Percentiles rank a stretch among this genome's conserved stretches.
phyloP scores from a whole-genome alignment of 2,113 vertebrate species.

The human (Homo sapiens) region DNA sequence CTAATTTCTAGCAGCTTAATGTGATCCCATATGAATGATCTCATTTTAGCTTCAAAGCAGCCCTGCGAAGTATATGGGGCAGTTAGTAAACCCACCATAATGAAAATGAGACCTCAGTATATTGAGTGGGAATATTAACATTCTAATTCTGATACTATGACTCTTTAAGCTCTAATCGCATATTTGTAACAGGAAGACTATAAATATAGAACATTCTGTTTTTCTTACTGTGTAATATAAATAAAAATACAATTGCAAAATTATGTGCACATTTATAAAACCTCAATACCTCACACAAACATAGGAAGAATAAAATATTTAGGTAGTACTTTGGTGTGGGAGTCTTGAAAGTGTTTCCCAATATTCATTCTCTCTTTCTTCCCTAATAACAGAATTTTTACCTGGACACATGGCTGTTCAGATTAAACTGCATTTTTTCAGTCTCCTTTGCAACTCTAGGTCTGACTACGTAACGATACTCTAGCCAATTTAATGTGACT shows the following conservation, averaged over 20 bases:
- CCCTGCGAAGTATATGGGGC: not conserved
- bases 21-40: not conserved
- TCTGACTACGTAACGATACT: not conserved
- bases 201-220: not conserved
- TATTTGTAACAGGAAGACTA: conserved; percentile 22
- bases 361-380: not conserved
- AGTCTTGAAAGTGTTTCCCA: conserved; percentile 15
- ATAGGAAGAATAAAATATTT: conserved; percentile 11
- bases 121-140: not conserved
- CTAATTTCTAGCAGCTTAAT: conserved; percentile 18
- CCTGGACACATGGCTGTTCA: not conserved
- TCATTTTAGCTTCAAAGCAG: conserved; percentile 9
- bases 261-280: not conserved
- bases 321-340: not conserved
- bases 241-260: conserved; percentile 46
- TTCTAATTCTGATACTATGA: not conserved
- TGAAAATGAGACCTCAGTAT: not conserved
- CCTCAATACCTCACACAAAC: not conserved
- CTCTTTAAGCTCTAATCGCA: not conserved
- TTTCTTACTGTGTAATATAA: conserved; percentile 30
- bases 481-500: not conserved
- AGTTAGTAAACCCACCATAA: not conserved
- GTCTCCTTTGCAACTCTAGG: not conserved
- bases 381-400: conserved; percentile 27
- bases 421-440: conserved; percentile 9